Conservation (phyloP, 2,797 vertebrate genomes). For the Alectoris magna region DNA sequence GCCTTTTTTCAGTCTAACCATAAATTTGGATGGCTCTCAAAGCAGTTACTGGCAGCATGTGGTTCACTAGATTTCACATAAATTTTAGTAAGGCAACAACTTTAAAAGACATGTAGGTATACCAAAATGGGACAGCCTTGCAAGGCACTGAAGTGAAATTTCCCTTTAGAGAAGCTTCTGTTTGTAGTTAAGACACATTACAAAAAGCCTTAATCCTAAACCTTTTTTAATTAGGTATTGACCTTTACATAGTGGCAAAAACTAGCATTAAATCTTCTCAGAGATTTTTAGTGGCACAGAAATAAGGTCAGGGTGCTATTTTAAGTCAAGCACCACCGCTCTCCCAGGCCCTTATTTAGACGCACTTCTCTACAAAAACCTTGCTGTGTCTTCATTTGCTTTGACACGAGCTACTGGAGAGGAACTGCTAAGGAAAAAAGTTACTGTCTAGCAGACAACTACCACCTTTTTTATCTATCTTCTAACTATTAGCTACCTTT, state of each 20-base stretch:
- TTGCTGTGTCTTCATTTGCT: background rate
- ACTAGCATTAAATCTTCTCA: slow-evolving; percentile 34
- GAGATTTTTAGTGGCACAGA: slow-evolving; percentile 23
- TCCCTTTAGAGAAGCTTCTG: background rate
- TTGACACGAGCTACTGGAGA: slow-evolving; percentile 15
- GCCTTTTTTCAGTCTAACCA: background rate
- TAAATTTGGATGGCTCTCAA: background rate
- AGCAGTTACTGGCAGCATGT: background rate
- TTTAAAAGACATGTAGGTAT: background rate
- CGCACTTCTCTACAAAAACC: background rate
- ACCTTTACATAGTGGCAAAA: slow-evolving; percentile 40
- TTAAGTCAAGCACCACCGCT: slow-evolving; percentile 44
- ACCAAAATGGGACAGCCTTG: background rate
- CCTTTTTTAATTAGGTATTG: slow-evolving; percentile 53
- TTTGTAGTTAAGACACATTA: background rate
- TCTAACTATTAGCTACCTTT: no score
- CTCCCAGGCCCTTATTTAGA: slow-evolving; percentile 56
- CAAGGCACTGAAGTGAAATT: background rate
- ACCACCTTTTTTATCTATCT: background rate
- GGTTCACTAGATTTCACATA: background rate
- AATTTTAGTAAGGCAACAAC: background rate
- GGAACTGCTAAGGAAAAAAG: background rate
- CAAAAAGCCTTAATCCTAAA: slow-evolving; percentile 61
- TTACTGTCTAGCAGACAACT: background rate
- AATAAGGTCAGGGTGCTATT: slow-evolving; percentile 54